phyloP scores from a whole-genome alignment of 2,113 vertebrate species.

The Rhipidura dahli region DNA sequence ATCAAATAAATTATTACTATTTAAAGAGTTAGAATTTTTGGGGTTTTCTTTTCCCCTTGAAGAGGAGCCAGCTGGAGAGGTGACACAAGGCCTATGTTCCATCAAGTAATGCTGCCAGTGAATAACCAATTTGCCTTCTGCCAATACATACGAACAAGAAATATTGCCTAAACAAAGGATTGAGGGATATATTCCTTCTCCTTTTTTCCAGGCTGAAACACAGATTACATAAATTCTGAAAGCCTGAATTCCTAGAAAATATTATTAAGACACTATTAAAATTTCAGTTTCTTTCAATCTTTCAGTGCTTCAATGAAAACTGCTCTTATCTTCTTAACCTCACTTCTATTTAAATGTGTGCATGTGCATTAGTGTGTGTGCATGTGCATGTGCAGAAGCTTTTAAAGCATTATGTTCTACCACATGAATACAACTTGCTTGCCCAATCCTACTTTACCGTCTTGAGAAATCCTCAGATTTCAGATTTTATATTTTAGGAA shows the following conservation, averaged over 20 bases:
- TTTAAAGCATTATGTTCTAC: not conserved
- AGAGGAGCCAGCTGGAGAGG: not conserved
- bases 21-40: not conserved
- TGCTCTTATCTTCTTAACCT: not conserved
- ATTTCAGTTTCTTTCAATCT: not conserved
- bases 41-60: not conserved
- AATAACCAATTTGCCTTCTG: not conserved
- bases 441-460: not conserved
- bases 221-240: not conserved
- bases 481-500: not conserved
- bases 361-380: accelerated
- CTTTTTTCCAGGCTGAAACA: not conserved
- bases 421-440: not conserved
- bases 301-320: not conserved
- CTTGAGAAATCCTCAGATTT: not conserved
- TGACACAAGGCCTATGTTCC: not conserved
- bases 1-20: not conserved
- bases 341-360: not conserved
- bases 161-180: not conserved
- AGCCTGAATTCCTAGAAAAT: not conserved
- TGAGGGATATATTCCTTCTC: not conserved
- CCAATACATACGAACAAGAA: not conserved
- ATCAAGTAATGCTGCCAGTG: not conserved
- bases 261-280: not conserved
- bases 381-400: not conserved